Evolutionary conservation across 35 echinoderm and acorn worm genomes (phyloP), one percentile per base, ranked within the genome.

Genomic region (Holothuria glaberrima): DNA sequence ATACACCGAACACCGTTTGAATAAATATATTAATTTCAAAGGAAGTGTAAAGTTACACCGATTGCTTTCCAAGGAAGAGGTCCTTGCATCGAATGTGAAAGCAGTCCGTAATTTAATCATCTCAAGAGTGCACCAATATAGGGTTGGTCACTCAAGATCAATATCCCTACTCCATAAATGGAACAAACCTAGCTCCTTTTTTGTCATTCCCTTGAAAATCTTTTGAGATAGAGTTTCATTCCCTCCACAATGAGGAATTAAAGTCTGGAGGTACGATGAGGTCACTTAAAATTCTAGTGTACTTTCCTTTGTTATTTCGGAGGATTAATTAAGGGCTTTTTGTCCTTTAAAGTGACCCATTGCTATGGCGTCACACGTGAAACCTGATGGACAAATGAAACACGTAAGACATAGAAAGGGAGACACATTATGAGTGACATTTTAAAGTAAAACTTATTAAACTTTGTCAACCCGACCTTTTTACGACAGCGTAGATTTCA

Each of bases 151-250:
- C 44, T 22, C n/a, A 9, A 6, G 50, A 78, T 78, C 74, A 28
- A 78, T 78, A 78, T 78, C 41, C 74, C 74, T 48, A 28, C 50
- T 78, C 35, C 21, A 48, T 78, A 78, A 52, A 48, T 22, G 36
- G 74, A 78, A 50, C 74, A 78, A 75, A 48, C 74, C 74, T 41
- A 41, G 38, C 74, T 78, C 29, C 74, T 48, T 48, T 78, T 78
- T 78, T 25, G 12, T 78, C 50, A 41, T 78, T 78, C 41, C 74
- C 50, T 78, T 48, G 20, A 78, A 54, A 54, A 12, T 54, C 50
- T 54, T 54, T 54, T 54, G 50, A 48, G 41, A 78, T 78, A 14
- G 74, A 78, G 50, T 78, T 78, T 78, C 74, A 48, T 41, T 45
- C 50, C 29, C 31, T 69, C 66, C 44, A 48, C n/a, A 26, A 78